Base-by-base conservation (phyloP, 2,113 vertebrate genomes). In the Pelvicachromis taeniatus region DNA sequence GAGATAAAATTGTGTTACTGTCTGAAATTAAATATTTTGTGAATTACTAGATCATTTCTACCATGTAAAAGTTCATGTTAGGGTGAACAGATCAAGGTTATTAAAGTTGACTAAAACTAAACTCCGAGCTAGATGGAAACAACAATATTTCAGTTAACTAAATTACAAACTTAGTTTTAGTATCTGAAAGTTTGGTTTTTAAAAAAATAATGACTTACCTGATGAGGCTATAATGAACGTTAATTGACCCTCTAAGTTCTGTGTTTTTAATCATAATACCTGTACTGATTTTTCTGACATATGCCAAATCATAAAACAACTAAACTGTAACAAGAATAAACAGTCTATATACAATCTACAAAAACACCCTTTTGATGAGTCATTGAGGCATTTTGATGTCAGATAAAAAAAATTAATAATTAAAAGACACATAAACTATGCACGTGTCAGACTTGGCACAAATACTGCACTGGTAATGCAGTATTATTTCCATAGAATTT, bases 341-440 rank as follows among this genome's bases (percentile, higher is more conserved):
- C 31, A 33, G 31, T 33, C 31, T 33, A 33, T 33, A 33, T 33
- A 33, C 31, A 33, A 33, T 33, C 31, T 33, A 33, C 31, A 33
- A 33, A 33, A 33, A 33, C 29, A 29, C 29, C 29, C 29, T n/a
- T n/a, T n/a, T n/a, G n/a, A n/a, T n/a, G n/a, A n/a, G n/a, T n/a
- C n/a, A n/a, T n/a, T 4, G 29, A 11, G 0, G 40, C 0, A 65
- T 40, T 0, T 65, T 21, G 4, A 65, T 65, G 19, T 65, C 0
- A 0, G 33, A 65, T 40, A 21, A 38, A 65, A 65, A 65, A 0
- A 21, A 40, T 40, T 4, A 4, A n/a, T n/a, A n/a, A n/a, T n/a
- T n/a, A 61, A 65, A 38, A 40, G 6, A 65, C 1, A 45, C 42
- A 21, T 0, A 11, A 65, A 23, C 23, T 68, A 14, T 0, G 1